These are phyloP conservation scores for Lordiphosa clarofinis DNA, from an alignment of 1,140 invertebrate species.

Conservation along the genomic window DNA sequence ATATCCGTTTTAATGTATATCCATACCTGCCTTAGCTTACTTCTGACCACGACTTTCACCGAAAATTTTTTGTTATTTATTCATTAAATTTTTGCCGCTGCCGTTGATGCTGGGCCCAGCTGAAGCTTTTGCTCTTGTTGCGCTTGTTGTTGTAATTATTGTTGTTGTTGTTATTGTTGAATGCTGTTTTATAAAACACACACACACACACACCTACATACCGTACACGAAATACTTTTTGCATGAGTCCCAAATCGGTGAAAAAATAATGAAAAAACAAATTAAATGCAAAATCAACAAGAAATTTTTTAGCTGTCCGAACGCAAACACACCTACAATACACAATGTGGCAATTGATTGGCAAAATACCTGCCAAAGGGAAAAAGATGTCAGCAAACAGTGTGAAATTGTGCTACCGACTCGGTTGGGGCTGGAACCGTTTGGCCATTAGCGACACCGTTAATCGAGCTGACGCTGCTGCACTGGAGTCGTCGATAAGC, in stretches of 20 bases:
- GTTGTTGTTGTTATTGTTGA: constrained; percentile 31
- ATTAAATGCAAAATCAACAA: constrained; percentile 67
- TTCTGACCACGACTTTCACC: constrained; percentile 72
- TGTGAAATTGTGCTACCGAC: constrained; percentile 71
- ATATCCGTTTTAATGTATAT: constrained; percentile 14
- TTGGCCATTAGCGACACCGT: constrained; percentile 48
- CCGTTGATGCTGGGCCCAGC: constrained; percentile 43
- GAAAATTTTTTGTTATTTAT: constrained; percentile 74
- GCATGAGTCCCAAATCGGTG: constrained; percentile 43
- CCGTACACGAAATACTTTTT: constrained; percentile 59
- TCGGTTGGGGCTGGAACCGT: constrained; percentile 47
- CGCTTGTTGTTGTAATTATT: constrained; percentile 38
- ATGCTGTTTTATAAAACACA: constrained; percentile 12
- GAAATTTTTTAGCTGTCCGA: constrained; percentile 31
- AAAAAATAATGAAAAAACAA: constrained; percentile 30
- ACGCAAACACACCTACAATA: constrained; percentile 58
- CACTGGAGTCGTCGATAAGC: constrained; percentile 16
- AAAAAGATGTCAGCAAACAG: constrained; percentile 66
- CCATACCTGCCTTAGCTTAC: constrained; percentile 61
- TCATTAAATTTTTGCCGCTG: constrained; percentile 72
- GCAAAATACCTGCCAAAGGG: constrained; percentile 41
- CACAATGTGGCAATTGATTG: constrained; percentile 71
- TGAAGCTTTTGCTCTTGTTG: constrained; percentile 25
- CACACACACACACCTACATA: constrained; percentile 49
- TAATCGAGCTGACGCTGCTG: constrained; percentile 24